These are phyloP conservation scores for Tapera naevia DNA, from an alignment of 2,797 vertebrate genomes.

Conservation along the genomic window DNA sequence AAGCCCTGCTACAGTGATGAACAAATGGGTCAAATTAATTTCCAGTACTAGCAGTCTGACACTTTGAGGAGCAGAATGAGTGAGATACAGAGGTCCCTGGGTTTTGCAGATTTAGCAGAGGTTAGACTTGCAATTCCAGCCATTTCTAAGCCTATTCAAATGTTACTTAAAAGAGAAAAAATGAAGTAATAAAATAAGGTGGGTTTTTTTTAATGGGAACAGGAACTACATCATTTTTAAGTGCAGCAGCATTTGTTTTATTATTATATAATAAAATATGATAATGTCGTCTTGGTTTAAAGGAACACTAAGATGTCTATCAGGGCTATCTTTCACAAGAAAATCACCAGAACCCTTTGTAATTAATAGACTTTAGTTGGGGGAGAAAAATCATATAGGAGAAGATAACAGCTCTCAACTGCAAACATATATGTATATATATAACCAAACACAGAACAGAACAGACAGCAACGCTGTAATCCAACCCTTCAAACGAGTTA, in stretches of 20 bases:
- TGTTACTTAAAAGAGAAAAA: background rate
- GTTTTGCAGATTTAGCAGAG: constrained; percentile 20
- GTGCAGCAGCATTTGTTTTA: background rate
- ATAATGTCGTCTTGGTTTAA: too few relatives aligned
- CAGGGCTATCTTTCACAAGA: too few relatives aligned
- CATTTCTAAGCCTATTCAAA: constrained; percentile 19
- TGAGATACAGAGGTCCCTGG: background rate
- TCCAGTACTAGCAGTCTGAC: constrained; percentile 38
- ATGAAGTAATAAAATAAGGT: background rate
- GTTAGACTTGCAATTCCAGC: constrained; percentile 29
- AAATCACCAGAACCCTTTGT: too few relatives aligned
- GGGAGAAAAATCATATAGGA: too few relatives aligned
- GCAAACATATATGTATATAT: too few relatives aligned
- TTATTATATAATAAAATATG: background rate
- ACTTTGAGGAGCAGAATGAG: constrained; percentile 35
- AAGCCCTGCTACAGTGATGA: constrained; percentile 56
- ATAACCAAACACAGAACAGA: too few relatives aligned
- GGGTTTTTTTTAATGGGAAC: constrained; percentile 24
- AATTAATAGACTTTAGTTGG: too few relatives aligned
- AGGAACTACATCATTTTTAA: background rate
- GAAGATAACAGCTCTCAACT: too few relatives aligned
- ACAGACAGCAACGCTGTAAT: too few relatives aligned
- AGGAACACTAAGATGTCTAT: too few relatives aligned
- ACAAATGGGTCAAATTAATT: constrained; percentile 73
- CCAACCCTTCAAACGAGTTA: too few relatives aligned